Evolutionary conservation across 2,113 vertebrate genomes (phyloP), one percentile per base, ranked within the genome.

Genomic region (Desmodus rotundus): DNA sequence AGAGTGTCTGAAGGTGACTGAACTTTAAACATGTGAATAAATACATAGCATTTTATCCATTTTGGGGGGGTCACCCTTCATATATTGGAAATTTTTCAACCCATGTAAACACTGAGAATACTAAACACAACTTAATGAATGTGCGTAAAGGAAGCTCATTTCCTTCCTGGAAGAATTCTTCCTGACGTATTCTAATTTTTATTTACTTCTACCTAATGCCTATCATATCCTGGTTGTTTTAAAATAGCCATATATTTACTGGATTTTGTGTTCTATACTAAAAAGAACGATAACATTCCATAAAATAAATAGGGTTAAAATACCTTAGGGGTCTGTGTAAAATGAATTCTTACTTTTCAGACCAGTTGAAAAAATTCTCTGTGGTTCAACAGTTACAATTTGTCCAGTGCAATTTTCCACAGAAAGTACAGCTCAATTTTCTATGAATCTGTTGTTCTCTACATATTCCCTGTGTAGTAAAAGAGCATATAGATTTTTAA

Each of bases 191-290:
- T 74, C 52, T 4, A 78, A 50, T 82, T 41, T 90, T 89, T 14
- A 43, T 96, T 98, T 94, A 90, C n/a, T 47, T 52, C 89, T 96
- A 2, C n/a, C 14, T 93, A 80, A 91, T 36, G 12, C 52, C 31
- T 72, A 36, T 26, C 45, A 94, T 74, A 65, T 20, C 31, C 14
- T 33, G 0, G 5, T 47, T 65, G 13, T 56, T 17, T 95, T 81
- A 93, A 68, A 78, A 45, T 67, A 91, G 61, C 63, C 4, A 33
- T 33, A 24, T 43, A 43, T 38, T 84, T 83, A 24, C 11, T 22
- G 31, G 0, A 47, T 17, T 20, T 80, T 85, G 17, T 76, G 28
- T 61, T 91, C 41, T 85, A 36, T 63, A 76, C 8, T 36, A 65
- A 87, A 94, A 93, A 38, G 15, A 88, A 76, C 4, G 33, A 28